Base-by-base conservation (phyloP, 2,797 vertebrate genomes). In the Crypturellus tataupa region DNA sequence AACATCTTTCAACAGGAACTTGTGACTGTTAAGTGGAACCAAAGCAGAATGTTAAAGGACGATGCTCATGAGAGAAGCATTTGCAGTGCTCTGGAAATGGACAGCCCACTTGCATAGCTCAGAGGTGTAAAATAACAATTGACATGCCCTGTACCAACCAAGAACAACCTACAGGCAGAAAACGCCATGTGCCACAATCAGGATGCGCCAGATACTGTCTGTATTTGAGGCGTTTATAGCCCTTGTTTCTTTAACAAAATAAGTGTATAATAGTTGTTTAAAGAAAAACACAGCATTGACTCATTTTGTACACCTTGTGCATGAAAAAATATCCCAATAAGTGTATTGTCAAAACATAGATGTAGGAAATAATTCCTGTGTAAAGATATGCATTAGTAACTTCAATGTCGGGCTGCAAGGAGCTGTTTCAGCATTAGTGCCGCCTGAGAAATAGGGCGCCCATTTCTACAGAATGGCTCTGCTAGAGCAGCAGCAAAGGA, bases 321-420 rank as follows among this genome's bases (percentile, higher is more conserved):
- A 97, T 96, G 96, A 94, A 91, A 91, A 89, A 90, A 73, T 95
- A 87, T 27, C 89, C 81, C 92, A 85, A 81, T 95, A 93, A 89
- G 58, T 90, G 94, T 96, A 73, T 69, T 93, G 90, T 96, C 94
- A 90, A 93, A 89, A 80, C 88, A 90, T 91, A 94, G 94, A 71
- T 78, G 71, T 96, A 94, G 94, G 84, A 91, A 85, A 69, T 80
- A 78, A 87, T 65, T 90, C 71, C 85, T 12, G 60, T 96, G 87
- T 96, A 85, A 95, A 94, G 87, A 85, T 76, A 75, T 90, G 71
- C 71, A 51, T 90, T 94, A 93, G 90, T 90, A 85, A 91, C 88
- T 93, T 95, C 91, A 90, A 17, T n/a, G 79, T 94, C 77, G 23
- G 35, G 56, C 89, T 92, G 79, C 59, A 56, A 94, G 80, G 91